Evolutionary conservation across 2,113 vertebrate genomes (phyloP).

Genomic region (Xyrauchen texanus): DNA sequence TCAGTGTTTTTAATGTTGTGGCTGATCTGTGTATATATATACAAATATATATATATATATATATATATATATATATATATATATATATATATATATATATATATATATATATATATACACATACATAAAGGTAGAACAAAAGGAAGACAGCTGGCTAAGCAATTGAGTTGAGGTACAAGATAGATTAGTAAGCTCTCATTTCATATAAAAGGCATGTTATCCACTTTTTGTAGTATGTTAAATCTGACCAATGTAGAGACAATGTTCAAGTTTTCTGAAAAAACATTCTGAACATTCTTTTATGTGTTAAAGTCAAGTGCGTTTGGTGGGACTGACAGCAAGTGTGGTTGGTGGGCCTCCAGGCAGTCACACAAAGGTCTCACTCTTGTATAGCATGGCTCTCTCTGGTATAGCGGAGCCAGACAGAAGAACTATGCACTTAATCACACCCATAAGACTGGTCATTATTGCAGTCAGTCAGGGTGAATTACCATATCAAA

Average conservation of each 20-base stretch:
- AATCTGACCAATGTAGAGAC: background rate
- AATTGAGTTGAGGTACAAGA: too few species aligned
- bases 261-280: background rate
- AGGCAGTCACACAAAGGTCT: conserved; percentile 50
- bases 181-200: too few species aligned
- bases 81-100: too few species aligned
- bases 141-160: too few species aligned
- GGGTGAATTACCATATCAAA: conserved; percentile 62
- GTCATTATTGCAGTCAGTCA: conserved; percentile 56
- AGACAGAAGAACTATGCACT: conserved; percentile 38
- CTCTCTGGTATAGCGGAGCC: conserved; percentile 46
- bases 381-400: background rate
- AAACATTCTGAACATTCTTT: background rate
- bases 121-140: too few species aligned
- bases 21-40: too few species aligned
- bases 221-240: background rate
- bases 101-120: too few species aligned
- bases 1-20: too few species aligned
- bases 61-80: too few species aligned
- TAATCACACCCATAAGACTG: conserved; percentile 58
- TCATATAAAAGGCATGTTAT: background rate
- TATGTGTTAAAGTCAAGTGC: background rate
- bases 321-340: background rate
- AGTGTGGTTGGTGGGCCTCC: too few species aligned
- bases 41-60: too few species aligned